Evolutionary conservation across 2,888 invertebrate species (phyloP).

Genomic region (Aromia moschata): DNA sequence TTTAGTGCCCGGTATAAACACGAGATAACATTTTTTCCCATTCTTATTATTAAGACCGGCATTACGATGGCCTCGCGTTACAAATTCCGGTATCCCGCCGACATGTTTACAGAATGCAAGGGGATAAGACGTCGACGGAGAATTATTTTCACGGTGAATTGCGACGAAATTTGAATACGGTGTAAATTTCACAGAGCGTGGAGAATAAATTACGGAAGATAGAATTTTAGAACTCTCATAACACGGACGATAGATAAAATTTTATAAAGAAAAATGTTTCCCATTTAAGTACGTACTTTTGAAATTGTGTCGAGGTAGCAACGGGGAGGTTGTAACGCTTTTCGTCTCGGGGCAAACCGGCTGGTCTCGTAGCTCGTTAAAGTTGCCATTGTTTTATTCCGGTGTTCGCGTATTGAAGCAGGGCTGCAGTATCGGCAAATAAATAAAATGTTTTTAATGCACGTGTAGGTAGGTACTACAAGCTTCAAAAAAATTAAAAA

Average conservation of each 20-base stretch:
- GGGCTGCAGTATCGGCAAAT: no score
- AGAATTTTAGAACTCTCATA: slow-evolving; percentile 17
- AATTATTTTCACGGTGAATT: slow-evolving; percentile 45
- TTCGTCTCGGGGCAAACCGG: no score
- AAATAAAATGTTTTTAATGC: not conserved
- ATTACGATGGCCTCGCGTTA: slow-evolving; percentile 27
- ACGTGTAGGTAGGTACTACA: not conserved
- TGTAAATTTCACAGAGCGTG: slow-evolving; percentile 31
- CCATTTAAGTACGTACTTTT: no score
- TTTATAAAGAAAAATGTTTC: no score
- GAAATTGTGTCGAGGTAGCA: no score
- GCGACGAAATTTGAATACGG: slow-evolving; percentile 43
- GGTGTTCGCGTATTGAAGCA: no score
- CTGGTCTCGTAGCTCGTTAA: no score
- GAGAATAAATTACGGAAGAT: slow-evolving; percentile 19
- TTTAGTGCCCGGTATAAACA: slow-evolving; percentile 23
- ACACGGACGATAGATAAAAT: slow-evolving; percentile 9
- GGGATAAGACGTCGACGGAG: slow-evolving; percentile 35
- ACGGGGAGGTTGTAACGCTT: no score
- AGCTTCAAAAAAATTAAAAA: no score
- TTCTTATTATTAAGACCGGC: slow-evolving; percentile 26
- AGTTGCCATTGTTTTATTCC: no score
- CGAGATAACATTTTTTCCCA: slow-evolving; percentile 29
- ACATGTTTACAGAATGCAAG: slow-evolving; percentile 38
- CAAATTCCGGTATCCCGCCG: slow-evolving; percentile 38